Evolutionary conservation across 2,113 vertebrate genomes (phyloP).

Genomic region (Stomatorhinus ivindoensis): DNA sequence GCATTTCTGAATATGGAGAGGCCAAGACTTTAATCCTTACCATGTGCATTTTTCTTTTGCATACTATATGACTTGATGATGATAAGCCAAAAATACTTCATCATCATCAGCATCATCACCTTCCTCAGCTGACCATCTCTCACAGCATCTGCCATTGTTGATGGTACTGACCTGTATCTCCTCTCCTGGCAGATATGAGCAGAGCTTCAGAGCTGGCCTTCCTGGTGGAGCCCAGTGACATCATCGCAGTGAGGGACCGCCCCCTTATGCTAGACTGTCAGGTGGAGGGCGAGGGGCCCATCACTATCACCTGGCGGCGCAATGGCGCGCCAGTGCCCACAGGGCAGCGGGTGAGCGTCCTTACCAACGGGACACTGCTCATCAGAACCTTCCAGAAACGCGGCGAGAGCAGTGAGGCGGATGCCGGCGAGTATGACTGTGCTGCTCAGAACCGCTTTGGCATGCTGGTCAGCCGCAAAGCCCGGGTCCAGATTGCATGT

Average conservation of each 20-base stretch:
- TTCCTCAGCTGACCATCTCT: not conserved
- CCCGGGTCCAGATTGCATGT: constrained; percentile 44
- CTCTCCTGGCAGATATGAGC: constrained; percentile 20
- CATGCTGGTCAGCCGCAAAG: constrained; percentile 44
- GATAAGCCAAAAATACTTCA: too few species aligned
- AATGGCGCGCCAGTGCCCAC: constrained; percentile 30
- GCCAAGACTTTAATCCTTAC: not conserved
- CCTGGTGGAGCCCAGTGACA: constrained; percentile 35
- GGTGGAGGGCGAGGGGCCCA: constrained; percentile 37
- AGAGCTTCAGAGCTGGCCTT: constrained; percentile 44
- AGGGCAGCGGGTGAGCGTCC: constrained; percentile 16
- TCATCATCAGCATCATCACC: not conserved
- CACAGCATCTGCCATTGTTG: not conserved
- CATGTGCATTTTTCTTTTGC: not conserved
- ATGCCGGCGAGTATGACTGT: constrained; percentile 36
- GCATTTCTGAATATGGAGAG: not conserved
- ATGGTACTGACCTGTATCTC: not conserved
- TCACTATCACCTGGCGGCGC: constrained; percentile 40
- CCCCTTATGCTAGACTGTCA: constrained; percentile 40
- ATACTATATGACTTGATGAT: not conserved
- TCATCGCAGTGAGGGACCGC: constrained; percentile 35
- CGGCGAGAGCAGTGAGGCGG: constrained; percentile 14
- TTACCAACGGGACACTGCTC: constrained; percentile 39
- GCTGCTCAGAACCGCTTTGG: constrained; percentile 40
- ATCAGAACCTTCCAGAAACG: constrained; percentile 29